Evolutionary conservation across 2,888 invertebrate genomes (phyloP), one percentile per base, ranked within the genome.

Genomic region (Clivina fossor): DNA sequence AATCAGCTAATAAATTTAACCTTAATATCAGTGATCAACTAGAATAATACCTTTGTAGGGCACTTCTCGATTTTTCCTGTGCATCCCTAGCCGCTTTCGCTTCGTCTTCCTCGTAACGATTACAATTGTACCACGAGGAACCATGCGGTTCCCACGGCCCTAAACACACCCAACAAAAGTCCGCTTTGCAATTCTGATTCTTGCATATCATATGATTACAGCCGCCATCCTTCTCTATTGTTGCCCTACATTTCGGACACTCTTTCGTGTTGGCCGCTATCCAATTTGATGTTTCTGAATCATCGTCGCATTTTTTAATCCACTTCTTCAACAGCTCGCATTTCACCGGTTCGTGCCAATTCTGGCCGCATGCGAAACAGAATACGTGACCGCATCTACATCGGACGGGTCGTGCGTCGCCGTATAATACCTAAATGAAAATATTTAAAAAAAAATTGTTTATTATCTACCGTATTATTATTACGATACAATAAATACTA

Each of bases 151-250:
- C 95, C 99, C 99, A 99, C 13, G 96, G 92, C 16, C 97, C 97
- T 60, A 99, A 83, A 73, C 99, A 99, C 11, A 98, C 96, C 99
- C 99, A 99, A 77, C 99, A 99, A 77, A 99, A 99, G 75, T 99
- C 98, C 38, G 93, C 89, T 75, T 93, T 94, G 76, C 99, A 99
- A 74, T 90, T 93, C 77, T 93, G 93, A 79, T 97, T 98, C 78
- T 97, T 97, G 79, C 99, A 99, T 44, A 75, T 90, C 97, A 99
- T 98, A 76, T 99, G 99, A 78, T 99, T 99, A 75, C 99, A 99
- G 41, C 99, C 99, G 54, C 98, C 98, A 74, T 98, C 95, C 72
- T 93, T 93, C 71, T 93, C 93, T 65, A 93, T 93, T 8, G 92
- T 93, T 28, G 95, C 96, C 74, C 94, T 93, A 75, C 99, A 99